These are phyloP conservation scores for Oikopleura dioica DNA, from an alignment of 23 tunicate species.

Conservation along the genomic window DNA sequence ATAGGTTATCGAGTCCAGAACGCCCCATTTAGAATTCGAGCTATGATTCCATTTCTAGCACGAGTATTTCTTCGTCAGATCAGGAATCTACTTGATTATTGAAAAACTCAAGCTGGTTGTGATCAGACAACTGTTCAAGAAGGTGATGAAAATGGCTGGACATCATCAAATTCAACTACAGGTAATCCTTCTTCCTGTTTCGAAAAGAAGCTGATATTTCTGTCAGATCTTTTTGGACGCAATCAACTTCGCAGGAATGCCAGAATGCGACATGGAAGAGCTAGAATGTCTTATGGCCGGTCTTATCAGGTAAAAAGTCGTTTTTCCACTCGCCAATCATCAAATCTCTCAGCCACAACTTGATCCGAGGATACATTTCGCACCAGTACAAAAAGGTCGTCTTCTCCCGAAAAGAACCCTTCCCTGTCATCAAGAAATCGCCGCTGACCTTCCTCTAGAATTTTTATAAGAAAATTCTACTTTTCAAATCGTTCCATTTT, in stretches of 20 bases:
- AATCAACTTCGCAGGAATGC: background rate
- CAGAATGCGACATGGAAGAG: slow-evolving; percentile 56
- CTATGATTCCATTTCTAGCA: slow-evolving; percentile 20
- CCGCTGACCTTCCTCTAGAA: no score
- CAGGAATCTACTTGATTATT: slow-evolving; percentile 58
- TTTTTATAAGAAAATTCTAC: no score
- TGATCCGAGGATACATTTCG: slow-evolving; percentile 77
- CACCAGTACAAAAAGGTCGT: slow-evolving; percentile 88
- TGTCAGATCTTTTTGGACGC: no score
- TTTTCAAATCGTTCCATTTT: no score
- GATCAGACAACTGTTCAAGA: slow-evolving; percentile 38
- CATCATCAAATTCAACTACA: slow-evolving; percentile 69
- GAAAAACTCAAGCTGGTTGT: slow-evolving; percentile 56
- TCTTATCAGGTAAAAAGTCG: slow-evolving; percentile 16
- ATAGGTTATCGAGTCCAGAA: background rate
- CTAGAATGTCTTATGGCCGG: slow-evolving; percentile 92
- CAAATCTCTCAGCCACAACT: background rate
- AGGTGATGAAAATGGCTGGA: slow-evolving; percentile 27
- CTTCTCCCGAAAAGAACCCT: slow-evolving; percentile 65
- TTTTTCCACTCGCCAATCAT: background rate
- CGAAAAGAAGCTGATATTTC: no score
- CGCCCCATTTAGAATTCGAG: background rate
- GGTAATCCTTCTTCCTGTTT: slow-evolving; percentile 28
- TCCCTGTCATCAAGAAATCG: slow-evolving; percentile 17
- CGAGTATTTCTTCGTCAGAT: slow-evolving; percentile 52